A percentile compares a stretch with the other conserved stretches of the same genome.
These are phyloP conservation scores for Galagoides demidoff DNA, from an alignment of 2,797 vertebrate species.

Conservation along the genomic window DNA sequence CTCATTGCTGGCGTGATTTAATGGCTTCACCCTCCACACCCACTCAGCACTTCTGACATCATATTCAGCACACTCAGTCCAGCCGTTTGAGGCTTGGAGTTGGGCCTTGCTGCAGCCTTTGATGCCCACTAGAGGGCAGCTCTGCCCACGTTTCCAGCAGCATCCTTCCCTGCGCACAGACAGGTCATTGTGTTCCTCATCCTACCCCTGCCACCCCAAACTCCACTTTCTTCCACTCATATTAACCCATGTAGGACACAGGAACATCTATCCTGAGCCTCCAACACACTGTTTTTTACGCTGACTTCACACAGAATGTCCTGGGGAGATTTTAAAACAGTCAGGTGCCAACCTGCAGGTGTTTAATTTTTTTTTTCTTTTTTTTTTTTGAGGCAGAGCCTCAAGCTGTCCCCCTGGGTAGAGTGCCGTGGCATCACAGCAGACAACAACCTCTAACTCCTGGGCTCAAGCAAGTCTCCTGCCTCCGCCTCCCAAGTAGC, in stretches of 20 bases:
- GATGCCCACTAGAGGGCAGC: constrained; percentile 83
- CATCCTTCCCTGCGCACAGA: not conserved
- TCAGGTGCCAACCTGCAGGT: not conserved
- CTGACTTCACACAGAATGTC: not conserved
- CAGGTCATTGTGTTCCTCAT: not conserved
- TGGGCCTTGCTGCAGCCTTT: not conserved
- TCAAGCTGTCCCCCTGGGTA: too few relatives aligned
- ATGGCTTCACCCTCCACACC: not conserved
- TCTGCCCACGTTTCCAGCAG: not conserved
- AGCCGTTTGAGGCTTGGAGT: not conserved
- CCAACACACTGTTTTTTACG: not conserved
- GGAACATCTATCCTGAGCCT: not conserved
- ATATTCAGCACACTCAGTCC: not conserved
- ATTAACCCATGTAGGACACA: not conserved
- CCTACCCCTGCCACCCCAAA: not conserved
- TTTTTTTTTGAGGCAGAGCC: too few relatives aligned
- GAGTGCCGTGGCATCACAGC: too few relatives aligned
- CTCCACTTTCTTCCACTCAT: not conserved
- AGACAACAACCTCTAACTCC: too few relatives aligned
- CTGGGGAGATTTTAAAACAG: not conserved
- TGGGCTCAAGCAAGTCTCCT: too few relatives aligned
- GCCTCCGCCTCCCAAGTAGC: too few relatives aligned
- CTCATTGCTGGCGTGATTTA: constrained; percentile 19
- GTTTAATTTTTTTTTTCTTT: not conserved
- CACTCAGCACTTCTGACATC: not conserved